Base-by-base conservation (phyloP, 2,113 vertebrate species). In the Caretta caretta region DNA sequence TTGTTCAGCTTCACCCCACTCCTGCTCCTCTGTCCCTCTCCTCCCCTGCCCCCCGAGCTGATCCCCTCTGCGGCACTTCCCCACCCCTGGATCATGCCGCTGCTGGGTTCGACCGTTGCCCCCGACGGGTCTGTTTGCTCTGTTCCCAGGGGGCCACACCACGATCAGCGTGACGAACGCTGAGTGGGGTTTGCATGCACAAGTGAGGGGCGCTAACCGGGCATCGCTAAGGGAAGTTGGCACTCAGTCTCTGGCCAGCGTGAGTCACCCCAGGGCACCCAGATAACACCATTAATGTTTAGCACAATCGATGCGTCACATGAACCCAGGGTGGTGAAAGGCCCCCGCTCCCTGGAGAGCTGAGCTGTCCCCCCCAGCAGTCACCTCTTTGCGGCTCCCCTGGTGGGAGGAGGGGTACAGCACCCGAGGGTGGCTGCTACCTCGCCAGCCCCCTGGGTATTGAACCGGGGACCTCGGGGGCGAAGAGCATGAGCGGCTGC, bases 241-340 rank as follows among this genome's bases (percentile, higher is more conserved):
- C 8, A 31, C 31, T 17, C 51, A 5, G 4, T 46, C 59, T 62
- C 42, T 17, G 38, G 65, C 17, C 31, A 17, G 16, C 4, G 7
- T 17, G 62, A 65, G 12, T 7, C 72, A 24, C 80, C 38, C 76
- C 20, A 8, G 35, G 42, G 46, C 48, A 85, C 1, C 0, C 31
- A 0, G 11, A n/a, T 83, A 69, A 69, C 10, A 20, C 31, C 2
- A 0, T 75, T 53, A 65, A 49, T 82, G 12, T 53, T 92, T 65
- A 51, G 38, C 54, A 42, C 53, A 9, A 10, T 4, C 12, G 29
- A 0, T 0, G 1, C 48, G 4, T 10, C 1, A 4, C 0, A 0
- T 14, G 25, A 4, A 1, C 88, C 35, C n/a, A 9, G 65, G 46
- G 4, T 1, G 2, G 27, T 10, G 16, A n/a, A 50, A 22, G 79